phyloP scores from a whole-genome alignment of 1,140 invertebrate genomes.

The Drosophila neocordata region DNA sequence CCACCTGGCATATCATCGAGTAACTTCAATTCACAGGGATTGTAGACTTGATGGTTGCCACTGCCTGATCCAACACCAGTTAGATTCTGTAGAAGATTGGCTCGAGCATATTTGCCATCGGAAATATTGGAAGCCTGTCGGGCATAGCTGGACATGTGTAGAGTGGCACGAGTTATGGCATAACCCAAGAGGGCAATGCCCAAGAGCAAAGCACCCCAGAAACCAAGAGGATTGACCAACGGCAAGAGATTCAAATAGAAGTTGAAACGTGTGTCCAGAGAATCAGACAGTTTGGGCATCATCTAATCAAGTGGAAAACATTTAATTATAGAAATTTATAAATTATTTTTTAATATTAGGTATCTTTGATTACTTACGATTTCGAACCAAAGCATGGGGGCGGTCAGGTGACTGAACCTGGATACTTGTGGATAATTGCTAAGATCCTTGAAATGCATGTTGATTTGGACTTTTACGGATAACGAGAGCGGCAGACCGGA shows the following conservation, averaged over 20 bases:
- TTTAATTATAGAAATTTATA: neutral
- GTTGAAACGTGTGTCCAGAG: constrained; percentile 86
- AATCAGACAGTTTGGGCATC: constrained; percentile 86
- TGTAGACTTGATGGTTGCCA: constrained; percentile 50
- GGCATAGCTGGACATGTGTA: constrained; percentile 66
- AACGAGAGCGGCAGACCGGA: constrained; percentile 90
- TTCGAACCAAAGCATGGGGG: constrained; percentile 92
- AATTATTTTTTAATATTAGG: neutral
- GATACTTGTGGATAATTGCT: constrained; percentile 85
- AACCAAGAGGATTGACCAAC: constrained; percentile 84
- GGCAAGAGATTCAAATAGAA: constrained; percentile 89
- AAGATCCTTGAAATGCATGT: constrained; percentile 89
- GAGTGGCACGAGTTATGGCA: constrained; percentile 75
- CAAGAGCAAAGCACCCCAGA: constrained; percentile 85
- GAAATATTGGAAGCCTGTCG: constrained; percentile 52
- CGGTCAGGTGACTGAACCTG: constrained; percentile 87
- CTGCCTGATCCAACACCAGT: constrained; percentile 22
- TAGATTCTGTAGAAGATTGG: constrained; percentile 54
- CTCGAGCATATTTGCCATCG: constrained; percentile 60
- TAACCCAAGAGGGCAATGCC: constrained; percentile 84
- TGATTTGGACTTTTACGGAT: constrained; percentile 91
- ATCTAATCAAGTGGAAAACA: constrained; percentile 83
- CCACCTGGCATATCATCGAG: constrained; percentile 48
- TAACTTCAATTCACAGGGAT: constrained; percentile 68
- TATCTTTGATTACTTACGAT: constrained; percentile 87